Base-by-base conservation (phyloP, 2,113 vertebrate species). In the Microcebus tavaratra region DNA sequence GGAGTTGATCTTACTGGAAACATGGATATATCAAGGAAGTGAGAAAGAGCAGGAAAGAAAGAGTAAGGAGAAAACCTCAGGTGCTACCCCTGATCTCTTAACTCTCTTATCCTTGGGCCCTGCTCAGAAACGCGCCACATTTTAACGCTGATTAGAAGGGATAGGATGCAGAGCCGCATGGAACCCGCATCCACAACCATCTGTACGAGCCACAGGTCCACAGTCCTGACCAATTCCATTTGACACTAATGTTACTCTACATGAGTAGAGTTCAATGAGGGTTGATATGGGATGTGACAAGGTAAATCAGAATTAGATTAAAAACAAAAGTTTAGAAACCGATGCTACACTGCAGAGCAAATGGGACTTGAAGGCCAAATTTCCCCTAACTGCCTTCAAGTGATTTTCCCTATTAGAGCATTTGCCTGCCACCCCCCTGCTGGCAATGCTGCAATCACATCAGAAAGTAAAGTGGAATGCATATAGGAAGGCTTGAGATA, bases 301-400 rank as follows among this genome's bases (percentile, higher is more conserved):
- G 89, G 89, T 88, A 98, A 98, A 98, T 97, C 73, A 36, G 96
- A 97, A 98, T 97, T 83, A 97, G 94, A 98, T 97, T 97, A 96
- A 98, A 98, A 97, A 36, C 98, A 97, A 98, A 98, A 99, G 98
- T 99, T 98, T 96, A 97, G 95, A 96, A 97, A 97, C 96, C 91
- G 68, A 95, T 13, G 59, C 97, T 9, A 4, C 94, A 95, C 95
- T 67, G 0, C 96, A 1, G 8, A 97, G 97, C 97, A 97, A 98
- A 98, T 98, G 96, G 96, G 88, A 98, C 96, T 65, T 70, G 96
- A 98, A 98, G 97, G 96, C 98, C 97, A 97, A 42, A 25, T 98
- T 97, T 97, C 98, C 97, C 97, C 96, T 95, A 97, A 97, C 97
- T 94, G 97, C 97, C 96, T 96, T 90, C 97, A 94, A 97, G 88